Base-by-base conservation (phyloP, 2,888 invertebrate genomes). In the Cephalotes varians region DNA sequence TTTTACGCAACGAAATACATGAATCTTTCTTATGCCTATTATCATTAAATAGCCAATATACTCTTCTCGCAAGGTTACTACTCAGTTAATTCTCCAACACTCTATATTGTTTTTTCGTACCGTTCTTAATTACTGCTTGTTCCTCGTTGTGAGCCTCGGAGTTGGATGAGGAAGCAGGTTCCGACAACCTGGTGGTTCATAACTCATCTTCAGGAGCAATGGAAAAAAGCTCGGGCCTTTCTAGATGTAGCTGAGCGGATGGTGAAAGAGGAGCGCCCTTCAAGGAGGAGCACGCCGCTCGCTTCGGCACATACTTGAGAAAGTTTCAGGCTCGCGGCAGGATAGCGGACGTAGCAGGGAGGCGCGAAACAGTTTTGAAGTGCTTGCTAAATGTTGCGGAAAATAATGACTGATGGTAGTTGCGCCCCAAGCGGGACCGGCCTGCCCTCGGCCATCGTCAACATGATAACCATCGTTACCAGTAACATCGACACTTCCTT, bases 321-420 rank as follows among this genome's bases (percentile, higher is more conserved):
- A 94, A 94, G 92, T 94, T 94, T 91, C 86, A 86, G 90, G 89
- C 87, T 87, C 86, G 82, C 85, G 86, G 87, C 83, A 87, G 90
- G 89, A 91, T 85, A 90, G 87, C 90, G 90, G 91, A 88, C 90
- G 91, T 91, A 91, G 90, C 91, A 88, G 87, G 85, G 21, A 92
- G 91, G 93, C 91, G 93, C 91, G 92, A 93, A 94, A 91, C 93
- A 92, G 93, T 94, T 79, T 94, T 93, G 91, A 93, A 93, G 93
- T 92, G 93, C 91, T 91, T 93, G 94, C 93, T 94, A 94, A 94
- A 94, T 94, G 94, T 94, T 93, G 93, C 91, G 93, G 94, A 94
- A 94, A 94, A 94, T 94, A 94, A 94, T 94, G 93, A 94, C 93
- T 93, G 93, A 94, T 94, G 92, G 93, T 91, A 90, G 92, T 90